A percentile compares a stretch with the other conserved stretches of the same genome.
These are phyloP conservation scores for Cynopterus brachyotis DNA, from an alignment of 2,113 vertebrate species.

Conservation along the genomic window DNA sequence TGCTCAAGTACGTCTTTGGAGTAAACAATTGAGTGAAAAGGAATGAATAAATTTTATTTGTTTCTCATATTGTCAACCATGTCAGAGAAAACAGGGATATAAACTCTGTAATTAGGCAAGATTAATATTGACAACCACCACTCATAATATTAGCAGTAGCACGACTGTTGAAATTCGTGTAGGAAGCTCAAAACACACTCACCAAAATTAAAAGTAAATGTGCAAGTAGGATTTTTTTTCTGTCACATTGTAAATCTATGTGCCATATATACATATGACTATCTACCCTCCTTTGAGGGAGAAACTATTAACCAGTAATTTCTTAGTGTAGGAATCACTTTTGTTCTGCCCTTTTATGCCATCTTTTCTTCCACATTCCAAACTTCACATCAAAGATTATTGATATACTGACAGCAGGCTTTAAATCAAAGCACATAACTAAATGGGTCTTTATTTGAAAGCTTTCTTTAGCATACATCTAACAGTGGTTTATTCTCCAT, in stretches of 20 bases:
- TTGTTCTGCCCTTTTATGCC: neutral
- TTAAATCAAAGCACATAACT: conserved; percentile 6
- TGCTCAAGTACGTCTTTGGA: neutral
- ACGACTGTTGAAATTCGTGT: neutral
- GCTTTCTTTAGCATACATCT: neutral
- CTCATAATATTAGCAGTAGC: neutral
- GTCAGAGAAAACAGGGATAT: neutral
- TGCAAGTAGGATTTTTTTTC: neutral
- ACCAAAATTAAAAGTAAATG: conserved; percentile 18
- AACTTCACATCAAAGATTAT: neutral
- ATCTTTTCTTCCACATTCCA: neutral
- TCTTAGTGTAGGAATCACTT: neutral
- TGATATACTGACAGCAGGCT: neutral
- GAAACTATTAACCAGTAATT: neutral
- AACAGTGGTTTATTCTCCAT: neutral
- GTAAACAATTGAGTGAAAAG: neutral
- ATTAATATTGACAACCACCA: neutral
- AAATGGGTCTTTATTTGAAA: neutral
- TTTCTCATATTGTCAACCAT: neutral
- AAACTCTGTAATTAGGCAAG: neutral
- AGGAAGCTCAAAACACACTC: neutral
- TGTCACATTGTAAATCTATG: neutral
- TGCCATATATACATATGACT: neutral
- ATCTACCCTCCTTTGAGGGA: neutral
- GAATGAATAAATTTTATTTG: neutral